Base-by-base conservation (phyloP, 2,888 invertebrate species). In the Cylloceria caligata region DNA sequence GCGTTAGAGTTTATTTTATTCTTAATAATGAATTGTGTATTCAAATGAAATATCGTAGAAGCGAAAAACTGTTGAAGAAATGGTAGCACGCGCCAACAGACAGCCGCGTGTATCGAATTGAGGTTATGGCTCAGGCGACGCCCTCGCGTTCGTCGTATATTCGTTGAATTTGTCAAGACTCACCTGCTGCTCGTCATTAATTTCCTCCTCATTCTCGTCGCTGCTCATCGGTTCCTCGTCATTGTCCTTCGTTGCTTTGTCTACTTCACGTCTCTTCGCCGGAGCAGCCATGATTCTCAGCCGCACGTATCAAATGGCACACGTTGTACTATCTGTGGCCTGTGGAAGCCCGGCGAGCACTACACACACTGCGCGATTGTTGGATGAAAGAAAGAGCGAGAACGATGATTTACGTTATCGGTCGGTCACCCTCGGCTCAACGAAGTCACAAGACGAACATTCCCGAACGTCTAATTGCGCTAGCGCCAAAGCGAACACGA, bases 231-330 rank as follows among this genome's bases (percentile, higher is more conserved):
- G 89, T 39, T 81, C 83, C 2, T 89, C 88, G 5, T 88, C 88
- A 62, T 88, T 87, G 13, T 89, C 87, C 81, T 45, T 87, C 81
- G 76, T 83, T 75, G 60, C 87, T 83, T 67, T 87, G 69, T 69
- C 88, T 81, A 91, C 64, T 30, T 90, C 91, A 85, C 92, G 92
- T 85, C 88, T 92, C 79, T 92, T 92, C 42, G 88, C 85, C 83
- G 92, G 92, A 69, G 91, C 91, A 72, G 92, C 89, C 92, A 92
- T 92, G 87, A 75, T 88, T 72, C 16, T 16, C 30, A 64, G 39
- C 30, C 24, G 69, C 86, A 87, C 83, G 82, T 76, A 83, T 82
- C 36, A 64, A 65, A 62, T 73, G 65, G 71, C 65, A 72, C 69
- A 73, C 69, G 71, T 62, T 68, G 64, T 24, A 30, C n/a, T 13